A percentile compares a stretch with the other conserved stretches of the same genome.
These are phyloP conservation scores for Merops nubicus DNA, from an alignment of 2,113 vertebrate genomes.

Conservation along the genomic window DNA sequence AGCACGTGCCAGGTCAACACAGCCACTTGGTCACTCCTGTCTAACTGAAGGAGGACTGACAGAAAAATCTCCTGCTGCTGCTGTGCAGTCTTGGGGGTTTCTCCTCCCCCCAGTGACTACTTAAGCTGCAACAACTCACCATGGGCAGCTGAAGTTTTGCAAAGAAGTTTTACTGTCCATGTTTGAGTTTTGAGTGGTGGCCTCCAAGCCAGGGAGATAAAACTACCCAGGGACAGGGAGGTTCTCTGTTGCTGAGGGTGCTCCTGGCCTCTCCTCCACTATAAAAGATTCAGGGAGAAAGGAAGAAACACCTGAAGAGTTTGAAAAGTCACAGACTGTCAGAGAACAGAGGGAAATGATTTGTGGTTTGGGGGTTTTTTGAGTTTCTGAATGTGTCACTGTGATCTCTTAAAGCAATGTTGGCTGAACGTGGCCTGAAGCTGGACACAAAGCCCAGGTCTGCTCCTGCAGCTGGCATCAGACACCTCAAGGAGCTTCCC, in stretches of 20 bases:
- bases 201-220: too few relatives aligned
- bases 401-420: too few relatives aligned
- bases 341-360: not conserved
- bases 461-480: not conserved
- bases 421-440: rapidly evolving
- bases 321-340: not conserved
- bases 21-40: not conserved
- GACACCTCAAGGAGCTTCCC: not conserved
- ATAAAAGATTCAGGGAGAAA: not conserved
- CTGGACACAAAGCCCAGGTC: not conserved
- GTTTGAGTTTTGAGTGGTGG: rapidly evolving
- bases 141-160: not conserved
- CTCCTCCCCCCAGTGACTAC: not conserved
- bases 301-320: not conserved
- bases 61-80: not conserved
- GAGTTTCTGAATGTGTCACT: not conserved
- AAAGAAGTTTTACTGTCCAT: not conserved
- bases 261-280: not conserved
- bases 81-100: rapidly evolving
- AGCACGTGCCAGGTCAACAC: not conserved
- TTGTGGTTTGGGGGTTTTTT: not conserved
- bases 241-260: not conserved
- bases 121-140: not conserved
- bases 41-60: not conserved
- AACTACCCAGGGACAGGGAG: too few relatives aligned